Evolutionary conservation across 2,888 invertebrate genomes (phyloP), one percentile per base, ranked within the genome.

Genomic region (Ectemnius continuus): DNA sequence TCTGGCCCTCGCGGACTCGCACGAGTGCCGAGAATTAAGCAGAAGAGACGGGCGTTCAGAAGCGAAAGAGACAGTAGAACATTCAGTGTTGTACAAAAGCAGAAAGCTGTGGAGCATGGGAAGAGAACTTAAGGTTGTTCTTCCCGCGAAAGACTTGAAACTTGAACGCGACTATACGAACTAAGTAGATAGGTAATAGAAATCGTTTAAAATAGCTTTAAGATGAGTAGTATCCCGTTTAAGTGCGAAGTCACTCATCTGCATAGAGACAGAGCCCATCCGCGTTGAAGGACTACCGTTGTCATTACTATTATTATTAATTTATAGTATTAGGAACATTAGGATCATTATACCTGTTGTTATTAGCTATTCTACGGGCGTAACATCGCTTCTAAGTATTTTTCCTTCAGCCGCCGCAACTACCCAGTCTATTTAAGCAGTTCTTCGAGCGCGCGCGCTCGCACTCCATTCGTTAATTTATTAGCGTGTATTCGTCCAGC

Each of bases 151-250:
- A 79, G 80, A 79, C 77, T 80, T 75, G 78, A 73, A 61, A 62
- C 67, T 56, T 57, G 73, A 75, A 72, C 62, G 73, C 58, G 74
- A 75, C 69, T 64, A 57, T 75, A 74, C 67, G 20, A 61, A 58
- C 68, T 76, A 68, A 67, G 67, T 61, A 76, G 76, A 69, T 78
- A 78, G 69, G 26, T 73, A 73, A 67, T 62, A 72, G 57, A 68
- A 69, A 71, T 70, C 71, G 62, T 74, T 72, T 80, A 68, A 69
- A 66, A 61, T 80, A 79, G 77, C 62, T 79, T 72, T 79, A 80
- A 77, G 80, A 68, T 58, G 45, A 61, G 61, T 75, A 78, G 78
- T 56, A 52, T 76, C 70, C 28, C 16, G n/a, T 70, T 69, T 79
- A 79, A 78, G 48, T 61, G 61, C 70, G 61, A 72, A 60, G 65